phyloP scores from a whole-genome alignment of 2,797 vertebrate species.

The Clarias fuscus region DNA sequence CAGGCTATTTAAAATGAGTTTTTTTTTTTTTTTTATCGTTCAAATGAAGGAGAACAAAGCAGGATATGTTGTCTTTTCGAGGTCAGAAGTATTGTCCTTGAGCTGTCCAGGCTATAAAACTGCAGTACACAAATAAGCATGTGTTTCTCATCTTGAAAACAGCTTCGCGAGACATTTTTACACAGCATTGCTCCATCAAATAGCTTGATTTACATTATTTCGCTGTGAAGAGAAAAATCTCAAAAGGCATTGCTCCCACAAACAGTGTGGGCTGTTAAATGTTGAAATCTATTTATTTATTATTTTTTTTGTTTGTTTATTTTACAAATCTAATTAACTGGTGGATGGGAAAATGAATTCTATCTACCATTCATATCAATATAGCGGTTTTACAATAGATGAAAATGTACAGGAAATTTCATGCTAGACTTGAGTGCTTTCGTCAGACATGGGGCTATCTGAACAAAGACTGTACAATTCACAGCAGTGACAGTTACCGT shows the following conservation, averaged over 20 bases:
- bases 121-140: constrained; percentile 14
- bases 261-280: neutral
- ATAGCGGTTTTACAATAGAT: neutral
- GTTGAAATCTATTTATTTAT: neutral
- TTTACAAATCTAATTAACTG: neutral
- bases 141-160: constrained; percentile 25
- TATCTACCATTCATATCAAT: neutral
- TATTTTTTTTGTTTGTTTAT: neutral
- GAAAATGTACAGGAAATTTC: neutral
- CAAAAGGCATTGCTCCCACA: neutral
- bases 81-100: constrained; percentile 73
- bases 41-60: constrained; percentile 62
- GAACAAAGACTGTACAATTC: constrained; percentile 42
- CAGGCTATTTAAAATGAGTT: constrained; percentile 59
- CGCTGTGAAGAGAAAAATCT: neutral
- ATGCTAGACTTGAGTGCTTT: neutral
- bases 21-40: constrained; percentile 66
- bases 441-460: constrained; percentile 26
- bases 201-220: constrained; percentile 23
- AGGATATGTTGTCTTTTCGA: constrained; percentile 63
- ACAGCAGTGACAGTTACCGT: constrained; percentile 49
- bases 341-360: no score
- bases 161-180: constrained; percentile 15
- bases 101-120: constrained; percentile 56
- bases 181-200: constrained; percentile 4